phyloP scores from a whole-genome alignment of 2,797 vertebrate species.

The Ctenopoma kingsleyae region DNA sequence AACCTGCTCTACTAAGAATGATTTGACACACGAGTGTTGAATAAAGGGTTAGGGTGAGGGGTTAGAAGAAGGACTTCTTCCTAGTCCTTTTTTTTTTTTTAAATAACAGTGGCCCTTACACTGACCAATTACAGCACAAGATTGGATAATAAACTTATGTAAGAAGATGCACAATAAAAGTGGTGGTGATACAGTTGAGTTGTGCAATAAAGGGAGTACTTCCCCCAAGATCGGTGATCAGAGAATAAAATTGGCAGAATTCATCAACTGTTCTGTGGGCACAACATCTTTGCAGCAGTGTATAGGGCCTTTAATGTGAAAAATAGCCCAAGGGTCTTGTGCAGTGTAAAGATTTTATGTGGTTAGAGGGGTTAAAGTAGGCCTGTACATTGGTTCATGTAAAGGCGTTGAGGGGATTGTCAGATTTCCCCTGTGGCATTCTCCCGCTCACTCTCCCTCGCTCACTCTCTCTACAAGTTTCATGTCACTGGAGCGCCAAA shows the following conservation, averaged over 20 bases:
- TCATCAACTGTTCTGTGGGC: slow-evolving; percentile 74
- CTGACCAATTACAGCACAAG: slow-evolving; percentile 32
- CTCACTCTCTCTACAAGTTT: slow-evolving; percentile 69
- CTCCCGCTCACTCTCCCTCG: slow-evolving; percentile 18
- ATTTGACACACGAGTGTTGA: slow-evolving; percentile 27
- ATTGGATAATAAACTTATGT: slow-evolving; percentile 65
- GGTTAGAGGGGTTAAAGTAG: slow-evolving; percentile 82
- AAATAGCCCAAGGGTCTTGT: slow-evolving; percentile 74
- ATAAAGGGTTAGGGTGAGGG: background rate
- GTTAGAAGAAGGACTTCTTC: background rate
- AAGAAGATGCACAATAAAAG: slow-evolving; percentile 53
- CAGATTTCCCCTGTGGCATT: slow-evolving; percentile 88
- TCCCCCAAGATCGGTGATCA: slow-evolving; percentile 66
- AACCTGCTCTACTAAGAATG: background rate
- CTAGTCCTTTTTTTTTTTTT: slow-evolving; percentile 46
- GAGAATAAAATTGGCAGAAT: slow-evolving; percentile 80
- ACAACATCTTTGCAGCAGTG: slow-evolving; percentile 64
- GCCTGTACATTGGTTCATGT: slow-evolving; percentile 74
- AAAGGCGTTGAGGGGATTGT: slow-evolving; percentile 81
- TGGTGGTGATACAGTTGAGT: slow-evolving; percentile 59
- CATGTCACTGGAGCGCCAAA: slow-evolving; percentile 82
- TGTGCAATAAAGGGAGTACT: slow-evolving; percentile 70
- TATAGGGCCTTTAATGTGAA: slow-evolving; percentile 77
- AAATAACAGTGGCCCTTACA: slow-evolving; percentile 42
- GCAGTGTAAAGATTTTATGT: slow-evolving; percentile 76